A percentile compares a stretch with the other conserved stretches of the same genome.
Evolutionary conservation across 2,888 invertebrate genomes (phyloP).

Genomic region (Zele albiditarsus): DNA sequence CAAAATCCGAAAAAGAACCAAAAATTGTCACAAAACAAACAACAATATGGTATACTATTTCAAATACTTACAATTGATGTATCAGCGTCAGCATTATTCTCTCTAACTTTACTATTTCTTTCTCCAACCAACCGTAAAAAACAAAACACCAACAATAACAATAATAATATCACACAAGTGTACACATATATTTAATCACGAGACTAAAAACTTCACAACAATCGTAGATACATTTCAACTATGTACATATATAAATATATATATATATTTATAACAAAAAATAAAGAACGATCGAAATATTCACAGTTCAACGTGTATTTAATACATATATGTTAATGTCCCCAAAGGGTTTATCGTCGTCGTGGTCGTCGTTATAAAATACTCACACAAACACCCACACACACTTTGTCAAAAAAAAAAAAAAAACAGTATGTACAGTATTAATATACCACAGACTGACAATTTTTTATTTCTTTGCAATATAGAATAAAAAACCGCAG

Average conservation of each 20-base stretch:
- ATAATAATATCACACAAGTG: neutral
- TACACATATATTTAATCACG: neutral
- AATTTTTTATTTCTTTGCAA: too few relatives aligned
- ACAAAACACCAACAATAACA: neutral
- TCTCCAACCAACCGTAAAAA: neutral
- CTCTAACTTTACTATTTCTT: neutral
- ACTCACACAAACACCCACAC: neutral
- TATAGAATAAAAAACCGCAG: too few relatives aligned
- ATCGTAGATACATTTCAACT: neutral
- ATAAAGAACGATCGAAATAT: neutral
- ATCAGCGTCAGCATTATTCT: neutral
- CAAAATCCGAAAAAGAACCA: too few relatives aligned
- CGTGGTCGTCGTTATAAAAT: neutral
- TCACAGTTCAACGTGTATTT: too few relatives aligned
- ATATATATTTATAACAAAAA: neutral
- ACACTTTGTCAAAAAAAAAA: too few relatives aligned
- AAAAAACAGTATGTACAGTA: too few relatives aligned
- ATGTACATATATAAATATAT: neutral
- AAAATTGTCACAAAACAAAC: neutral
- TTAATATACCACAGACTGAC: too few relatives aligned
- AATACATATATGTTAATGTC: neutral
- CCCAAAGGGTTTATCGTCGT: slow-evolving; percentile 1
- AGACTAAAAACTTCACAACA: neutral
- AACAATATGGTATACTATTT: slow-evolving; percentile 5
- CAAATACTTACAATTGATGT: neutral